Evolutionary conservation across 2,888 invertebrate genomes (phyloP).

Genomic region (Macrosoma leucophasiata): DNA sequence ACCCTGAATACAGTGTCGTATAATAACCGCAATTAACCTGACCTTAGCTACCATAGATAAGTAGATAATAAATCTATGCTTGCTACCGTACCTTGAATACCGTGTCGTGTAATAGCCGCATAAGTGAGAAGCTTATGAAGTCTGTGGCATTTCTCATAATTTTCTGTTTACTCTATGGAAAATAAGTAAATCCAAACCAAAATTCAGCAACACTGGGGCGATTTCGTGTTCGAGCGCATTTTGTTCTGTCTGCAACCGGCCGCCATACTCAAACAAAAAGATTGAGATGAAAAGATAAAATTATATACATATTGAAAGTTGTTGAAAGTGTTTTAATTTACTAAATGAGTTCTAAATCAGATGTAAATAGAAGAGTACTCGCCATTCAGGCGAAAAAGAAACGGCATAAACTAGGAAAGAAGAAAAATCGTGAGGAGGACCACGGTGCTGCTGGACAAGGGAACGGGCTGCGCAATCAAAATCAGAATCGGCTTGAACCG

Average conservation of each 20-base stretch:
- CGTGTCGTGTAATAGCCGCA: no score
- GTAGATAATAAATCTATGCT: no score
- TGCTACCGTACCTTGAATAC: no score
- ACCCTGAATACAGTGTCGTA: no score
- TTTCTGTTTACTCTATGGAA: constrained; percentile 11
- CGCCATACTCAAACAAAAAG: constrained; percentile 84
- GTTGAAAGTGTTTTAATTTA: constrained; percentile 70
- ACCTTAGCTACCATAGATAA: no score
- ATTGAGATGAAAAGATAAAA: constrained; percentile 78
- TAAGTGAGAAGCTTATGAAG: no score
- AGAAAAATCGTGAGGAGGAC: constrained; percentile 85
- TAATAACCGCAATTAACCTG: no score
- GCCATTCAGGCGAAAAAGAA: constrained; percentile 95
- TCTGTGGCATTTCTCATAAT: no score
- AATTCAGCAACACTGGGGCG: constrained; percentile 30
- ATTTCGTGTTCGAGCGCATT: constrained; percentile 70
- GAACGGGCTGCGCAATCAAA: constrained; percentile 74
- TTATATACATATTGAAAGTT: constrained; percentile 67
- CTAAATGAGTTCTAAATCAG: constrained; percentile 91
- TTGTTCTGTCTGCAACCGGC: constrained; percentile 73
- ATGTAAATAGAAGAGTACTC: constrained; percentile 93
- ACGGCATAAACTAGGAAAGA: constrained; percentile 90
- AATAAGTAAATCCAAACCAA: no score
- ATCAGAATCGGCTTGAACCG: constrained; percentile 78
- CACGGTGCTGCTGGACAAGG: constrained; percentile 77